Percentiles rank a stretch among this genome's conserved stretches.
These are phyloP conservation scores for Chrysemys picta DNA, from an alignment of 2,113 vertebrate species.

Conservation along the genomic window DNA sequence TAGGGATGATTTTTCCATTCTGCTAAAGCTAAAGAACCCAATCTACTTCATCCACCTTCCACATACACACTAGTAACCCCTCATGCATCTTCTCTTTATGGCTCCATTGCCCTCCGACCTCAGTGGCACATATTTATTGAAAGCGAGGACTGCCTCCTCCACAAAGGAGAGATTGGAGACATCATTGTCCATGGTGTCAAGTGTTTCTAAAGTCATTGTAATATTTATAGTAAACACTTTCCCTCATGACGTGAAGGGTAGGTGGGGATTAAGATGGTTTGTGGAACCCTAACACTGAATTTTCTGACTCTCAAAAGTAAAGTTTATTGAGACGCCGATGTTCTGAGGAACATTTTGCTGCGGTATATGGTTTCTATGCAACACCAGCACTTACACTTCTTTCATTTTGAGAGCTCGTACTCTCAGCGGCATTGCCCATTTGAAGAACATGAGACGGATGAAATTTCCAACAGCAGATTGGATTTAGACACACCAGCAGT, in stretches of 20 bases:
- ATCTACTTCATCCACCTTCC: neutral
- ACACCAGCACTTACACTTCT: neutral
- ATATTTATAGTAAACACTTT: neutral
- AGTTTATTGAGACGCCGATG: fast-evolving
- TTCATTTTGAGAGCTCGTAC: neutral
- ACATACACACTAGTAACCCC: neutral
- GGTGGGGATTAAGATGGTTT: neutral
- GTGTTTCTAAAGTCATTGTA: neutral
- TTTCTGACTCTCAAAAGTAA: neutral
- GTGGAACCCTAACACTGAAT: neutral
- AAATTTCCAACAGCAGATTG: neutral
- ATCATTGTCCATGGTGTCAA: neutral
- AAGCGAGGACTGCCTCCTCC: neutral
- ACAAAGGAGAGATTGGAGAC: neutral
- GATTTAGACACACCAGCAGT: neutral
- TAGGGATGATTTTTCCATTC: neutral
- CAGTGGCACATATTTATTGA: neutral
- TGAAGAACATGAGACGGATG: neutral
- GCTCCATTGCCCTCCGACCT: neutral
- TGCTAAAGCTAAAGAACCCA: neutral
- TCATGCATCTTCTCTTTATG: neutral
- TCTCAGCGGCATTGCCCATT: neutral
- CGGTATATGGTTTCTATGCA: neutral
- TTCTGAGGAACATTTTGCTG: neutral
- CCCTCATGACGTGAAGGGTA: neutral